phyloP scores from a whole-genome alignment of 2,797 vertebrate genomes.

The Moxostoma hubbsi region DNA sequence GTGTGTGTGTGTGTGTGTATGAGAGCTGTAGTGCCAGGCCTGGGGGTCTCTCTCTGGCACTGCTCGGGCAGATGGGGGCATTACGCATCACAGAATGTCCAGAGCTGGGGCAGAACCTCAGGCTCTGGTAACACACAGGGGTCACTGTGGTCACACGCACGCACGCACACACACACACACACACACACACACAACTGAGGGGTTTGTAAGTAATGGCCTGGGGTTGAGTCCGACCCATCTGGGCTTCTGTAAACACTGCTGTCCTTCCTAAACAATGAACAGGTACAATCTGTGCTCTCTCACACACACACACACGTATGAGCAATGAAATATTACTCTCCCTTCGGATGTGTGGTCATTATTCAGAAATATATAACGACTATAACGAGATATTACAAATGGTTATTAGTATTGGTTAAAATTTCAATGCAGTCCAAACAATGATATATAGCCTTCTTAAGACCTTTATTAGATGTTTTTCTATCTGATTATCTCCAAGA shows the following conservation, averaged over 20 bases:
- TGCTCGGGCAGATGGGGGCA: conserved; percentile 14
- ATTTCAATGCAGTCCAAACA: not conserved
- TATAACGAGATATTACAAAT: too few relatives aligned
- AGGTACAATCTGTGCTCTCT: conserved; percentile 6
- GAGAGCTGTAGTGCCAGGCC: not conserved
- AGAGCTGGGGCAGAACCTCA: conserved; percentile 14
- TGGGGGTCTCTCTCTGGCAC: conserved; percentile 7
- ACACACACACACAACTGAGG: not conserved
- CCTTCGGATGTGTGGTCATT: too few relatives aligned
- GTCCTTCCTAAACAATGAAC: not conserved
- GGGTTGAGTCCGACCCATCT: conserved; percentile 10
- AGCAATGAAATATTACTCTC: too few relatives aligned
- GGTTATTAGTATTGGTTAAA: not conserved
- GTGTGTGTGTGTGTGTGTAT: not conserved
- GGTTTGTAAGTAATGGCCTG: conserved; percentile 9
- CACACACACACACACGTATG: not conserved
- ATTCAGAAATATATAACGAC: too few relatives aligned
- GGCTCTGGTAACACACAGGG: conserved; percentile 17
- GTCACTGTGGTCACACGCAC: not conserved
- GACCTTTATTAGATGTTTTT: not conserved
- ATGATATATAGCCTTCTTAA: not conserved
- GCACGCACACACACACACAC: not conserved
- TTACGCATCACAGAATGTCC: conserved; percentile 6
- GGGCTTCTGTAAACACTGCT: conserved; percentile 14
- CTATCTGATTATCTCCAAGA: not conserved